Base-by-base conservation (phyloP, 2,113 vertebrate genomes). In the Psettodes erumei region DNA sequence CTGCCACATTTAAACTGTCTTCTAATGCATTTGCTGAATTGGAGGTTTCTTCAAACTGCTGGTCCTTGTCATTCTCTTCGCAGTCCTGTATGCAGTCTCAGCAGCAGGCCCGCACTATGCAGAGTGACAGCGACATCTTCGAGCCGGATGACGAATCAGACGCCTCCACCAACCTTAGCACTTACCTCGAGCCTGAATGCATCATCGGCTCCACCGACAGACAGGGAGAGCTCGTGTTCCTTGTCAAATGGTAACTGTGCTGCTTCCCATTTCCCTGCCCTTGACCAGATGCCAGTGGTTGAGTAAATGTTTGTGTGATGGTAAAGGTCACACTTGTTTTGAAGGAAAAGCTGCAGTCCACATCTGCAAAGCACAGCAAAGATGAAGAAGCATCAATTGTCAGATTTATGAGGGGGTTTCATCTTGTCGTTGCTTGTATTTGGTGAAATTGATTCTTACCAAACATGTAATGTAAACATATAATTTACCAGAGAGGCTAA, bases 171-270 rank as follows among this genome's bases (percentile, higher is more conserved):
- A 91, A 95, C n/a, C 95, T 96, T 90, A 92, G 94, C 40, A 91
- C 93, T 82, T 95, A 94, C 82, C 95, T 96, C 64, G 97, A 99
- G 89, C 97, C 97, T 64, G 98, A 99, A 78, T 94, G 96, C 90
- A 99, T 99, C 94, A 98, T 99, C 69, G 98, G 98, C 84, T 98
- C 97, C 85, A 97, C 98, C 0, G 98, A 99, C 89, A 95, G 95
- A 88, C 96, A 96, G 62, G 98, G 98, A 86, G 97, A 99, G 86
- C 95, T 99, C 73, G 98, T 99, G 97, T 99, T 99, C 88, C 96
- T 99, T 42, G 96, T 99, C 94, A 99, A 99, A 91, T 99, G 98
- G 98, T 98, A 93, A 94, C 65, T 71, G 21, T 2, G 3, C n/a
- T 9, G 37, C 67, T 83, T 88, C 89, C 85, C 59, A 60, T 84